Conservation (phyloP, 2,113 vertebrate genomes). For the Phycodurus eques region DNA sequence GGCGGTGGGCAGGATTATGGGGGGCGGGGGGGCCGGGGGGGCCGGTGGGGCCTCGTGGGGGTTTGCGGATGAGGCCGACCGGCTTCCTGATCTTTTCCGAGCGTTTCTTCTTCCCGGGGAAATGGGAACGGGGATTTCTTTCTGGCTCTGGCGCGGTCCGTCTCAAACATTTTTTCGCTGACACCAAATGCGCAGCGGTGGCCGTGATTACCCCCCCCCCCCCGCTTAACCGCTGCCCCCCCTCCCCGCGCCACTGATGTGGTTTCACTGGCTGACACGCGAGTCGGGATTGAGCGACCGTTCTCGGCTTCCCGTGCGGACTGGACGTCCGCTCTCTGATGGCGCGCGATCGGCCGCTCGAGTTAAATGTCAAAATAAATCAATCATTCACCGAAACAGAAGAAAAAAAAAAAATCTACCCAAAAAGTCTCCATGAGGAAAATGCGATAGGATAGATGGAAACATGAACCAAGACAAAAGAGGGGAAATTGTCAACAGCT, state of each 20-base stretch:
- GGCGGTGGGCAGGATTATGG: constrained; percentile 57
- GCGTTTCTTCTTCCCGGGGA: constrained; percentile 47
- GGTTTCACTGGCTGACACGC: constrained; percentile 32
- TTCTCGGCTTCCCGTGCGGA: background rate
- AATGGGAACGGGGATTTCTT: constrained; percentile 53
- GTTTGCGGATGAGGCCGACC: constrained; percentile 46
- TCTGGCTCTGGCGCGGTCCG: constrained; percentile 12
- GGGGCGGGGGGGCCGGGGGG: constrained; percentile 9
- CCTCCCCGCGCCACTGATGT: constrained; percentile 19
- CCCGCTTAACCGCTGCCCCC: background rate
- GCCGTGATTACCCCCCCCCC: constrained; percentile 35
- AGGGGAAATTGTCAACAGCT: no score
- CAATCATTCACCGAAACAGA: no score
- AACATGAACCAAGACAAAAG: no score
- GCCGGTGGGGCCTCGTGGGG: background rate
- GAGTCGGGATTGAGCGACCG: background rate
- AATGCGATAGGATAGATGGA: no score
- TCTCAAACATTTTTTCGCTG: constrained; percentile 42
- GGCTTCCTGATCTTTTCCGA: constrained; percentile 55
- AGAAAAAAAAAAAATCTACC: no score
- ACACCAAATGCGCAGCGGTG: constrained; percentile 43
- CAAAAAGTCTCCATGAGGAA: no score
- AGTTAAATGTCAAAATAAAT: background rate
- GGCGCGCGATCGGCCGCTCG: background rate
- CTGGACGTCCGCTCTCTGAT: background rate